These are phyloP conservation scores for Cotesia typhae DNA, from an alignment of 1,140 invertebrate genomes.

Conservation along the genomic window DNA sequence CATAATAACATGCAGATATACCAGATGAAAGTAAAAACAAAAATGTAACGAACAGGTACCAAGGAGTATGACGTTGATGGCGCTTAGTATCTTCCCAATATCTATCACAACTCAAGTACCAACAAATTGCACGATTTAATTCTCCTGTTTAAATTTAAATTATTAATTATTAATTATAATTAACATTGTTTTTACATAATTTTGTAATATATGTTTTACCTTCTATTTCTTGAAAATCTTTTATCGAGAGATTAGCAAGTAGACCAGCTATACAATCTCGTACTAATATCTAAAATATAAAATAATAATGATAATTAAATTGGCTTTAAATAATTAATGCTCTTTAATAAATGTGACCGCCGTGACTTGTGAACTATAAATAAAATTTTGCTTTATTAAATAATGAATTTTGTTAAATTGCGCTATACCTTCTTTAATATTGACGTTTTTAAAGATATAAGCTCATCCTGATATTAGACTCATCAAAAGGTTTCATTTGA, in stretches of 20 bases:
- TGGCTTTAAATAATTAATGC: too few relatives aligned
- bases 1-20: constrained; percentile 87
- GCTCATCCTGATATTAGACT: too few relatives aligned
- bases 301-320: constrained; percentile 12
- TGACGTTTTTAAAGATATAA: too few relatives aligned
- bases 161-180: constrained; percentile 24
- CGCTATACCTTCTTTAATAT: too few relatives aligned
- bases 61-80: constrained; percentile 79
- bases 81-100: constrained; percentile 88
- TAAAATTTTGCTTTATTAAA: too few relatives aligned
- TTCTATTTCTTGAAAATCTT: constrained; percentile 87
- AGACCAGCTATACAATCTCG: constrained; percentile 81
- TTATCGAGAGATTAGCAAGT: constrained; percentile 78
- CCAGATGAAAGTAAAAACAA: constrained; percentile 81
- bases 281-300: constrained; percentile 67
- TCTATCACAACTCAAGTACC: constrained; percentile 89
- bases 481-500: too few relatives aligned
- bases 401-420: too few relatives aligned
- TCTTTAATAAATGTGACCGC: too few relatives aligned
- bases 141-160: constrained; percentile 71
- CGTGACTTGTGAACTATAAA: too few relatives aligned
- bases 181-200: constrained; percentile 17
- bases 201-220: constrained; percentile 65
- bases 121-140: constrained; percentile 86
- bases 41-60: constrained; percentile 78